phyloP scores from a whole-genome alignment of 2,888 invertebrate genomes.

The Cosmorhoe ocellata region DNA sequence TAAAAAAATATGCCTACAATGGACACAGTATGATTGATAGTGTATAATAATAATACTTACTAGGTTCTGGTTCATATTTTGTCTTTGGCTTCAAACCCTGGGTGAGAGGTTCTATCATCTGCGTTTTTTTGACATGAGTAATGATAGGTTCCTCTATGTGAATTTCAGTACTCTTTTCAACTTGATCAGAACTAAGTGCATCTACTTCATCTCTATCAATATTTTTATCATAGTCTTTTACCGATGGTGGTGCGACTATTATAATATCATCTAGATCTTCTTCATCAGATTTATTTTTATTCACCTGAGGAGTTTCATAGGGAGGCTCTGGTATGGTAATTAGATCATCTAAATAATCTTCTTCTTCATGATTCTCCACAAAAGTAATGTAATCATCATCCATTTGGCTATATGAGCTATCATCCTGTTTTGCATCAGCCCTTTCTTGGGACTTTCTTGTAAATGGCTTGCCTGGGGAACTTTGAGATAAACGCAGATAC shows the following conservation, averaged over 20 bases:
- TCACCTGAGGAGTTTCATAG: slow-evolving; percentile 13
- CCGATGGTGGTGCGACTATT: slow-evolving; percentile 18
- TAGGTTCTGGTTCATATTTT: slow-evolving; percentile 37
- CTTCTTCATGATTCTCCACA: slow-evolving; percentile 46
- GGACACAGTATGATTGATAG: too few species aligned
- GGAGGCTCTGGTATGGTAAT: slow-evolving; percentile 48
- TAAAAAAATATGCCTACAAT: neutral
- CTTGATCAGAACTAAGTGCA: slow-evolving; percentile 35
- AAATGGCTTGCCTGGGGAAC: slow-evolving; percentile 66
- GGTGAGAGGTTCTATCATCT: slow-evolving; percentile 57
- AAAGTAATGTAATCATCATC: slow-evolving; percentile 47
- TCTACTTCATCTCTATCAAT: slow-evolving; percentile 45
- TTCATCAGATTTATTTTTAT: slow-evolving; percentile 22
- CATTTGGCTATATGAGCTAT: slow-evolving; percentile 70
- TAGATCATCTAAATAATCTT: slow-evolving; percentile 57
- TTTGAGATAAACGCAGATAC: slow-evolving; percentile 78
- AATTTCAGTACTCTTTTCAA: slow-evolving; percentile 25
- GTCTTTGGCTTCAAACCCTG: slow-evolving; percentile 44
- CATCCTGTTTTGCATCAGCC: slow-evolving; percentile 43
- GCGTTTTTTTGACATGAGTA: slow-evolving; percentile 47
- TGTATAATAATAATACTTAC: slow-evolving; percentile 41
- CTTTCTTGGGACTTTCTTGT: slow-evolving; percentile 42
- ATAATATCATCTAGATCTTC: slow-evolving; percentile 41
- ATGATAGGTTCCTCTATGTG: slow-evolving; percentile 20
- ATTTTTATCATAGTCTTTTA: slow-evolving; percentile 14